phyloP scores from a whole-genome alignment of 2,797 vertebrate genomes.

The Spinus pinus region DNA sequence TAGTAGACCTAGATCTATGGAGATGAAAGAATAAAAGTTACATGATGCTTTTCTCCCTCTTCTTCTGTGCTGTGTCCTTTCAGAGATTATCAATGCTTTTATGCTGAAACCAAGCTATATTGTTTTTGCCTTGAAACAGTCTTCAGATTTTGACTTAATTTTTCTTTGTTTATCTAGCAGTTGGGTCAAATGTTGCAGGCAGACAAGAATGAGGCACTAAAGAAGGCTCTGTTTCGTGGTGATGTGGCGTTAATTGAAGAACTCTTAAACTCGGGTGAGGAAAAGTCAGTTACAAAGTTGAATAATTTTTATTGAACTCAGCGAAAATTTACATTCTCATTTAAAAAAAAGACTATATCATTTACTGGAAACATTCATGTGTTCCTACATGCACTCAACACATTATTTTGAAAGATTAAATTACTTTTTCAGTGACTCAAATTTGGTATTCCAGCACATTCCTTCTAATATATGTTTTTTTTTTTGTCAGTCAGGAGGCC shows the following conservation, averaged over 20 bases:
- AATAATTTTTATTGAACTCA: neutral
- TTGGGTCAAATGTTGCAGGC: constrained; percentile 23
- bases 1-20: neutral
- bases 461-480: neutral
- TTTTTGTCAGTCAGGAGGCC: neutral
- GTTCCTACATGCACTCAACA: neutral
- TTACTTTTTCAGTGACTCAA: neutral
- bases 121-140: neutral
- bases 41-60: accelerated
- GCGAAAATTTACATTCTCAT: neutral
- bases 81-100: neutral
- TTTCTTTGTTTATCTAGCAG: constrained; percentile 52
- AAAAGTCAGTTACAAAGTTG: neutral
- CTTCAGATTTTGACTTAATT: neutral
- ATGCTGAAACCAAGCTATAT: neutral
- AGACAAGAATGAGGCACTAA: constrained; percentile 75
- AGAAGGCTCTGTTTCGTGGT: constrained; percentile 82
- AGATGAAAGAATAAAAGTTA: neutral
- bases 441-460: neutral
- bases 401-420: neutral
- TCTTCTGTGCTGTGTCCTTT: neutral
- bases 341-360: neutral
- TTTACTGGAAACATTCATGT: neutral
- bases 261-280: constrained; percentile 86
- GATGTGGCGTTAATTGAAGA: constrained; percentile 77